Base-by-base conservation (phyloP, 2,888 invertebrate species). In the Dione vanillae region DNA sequence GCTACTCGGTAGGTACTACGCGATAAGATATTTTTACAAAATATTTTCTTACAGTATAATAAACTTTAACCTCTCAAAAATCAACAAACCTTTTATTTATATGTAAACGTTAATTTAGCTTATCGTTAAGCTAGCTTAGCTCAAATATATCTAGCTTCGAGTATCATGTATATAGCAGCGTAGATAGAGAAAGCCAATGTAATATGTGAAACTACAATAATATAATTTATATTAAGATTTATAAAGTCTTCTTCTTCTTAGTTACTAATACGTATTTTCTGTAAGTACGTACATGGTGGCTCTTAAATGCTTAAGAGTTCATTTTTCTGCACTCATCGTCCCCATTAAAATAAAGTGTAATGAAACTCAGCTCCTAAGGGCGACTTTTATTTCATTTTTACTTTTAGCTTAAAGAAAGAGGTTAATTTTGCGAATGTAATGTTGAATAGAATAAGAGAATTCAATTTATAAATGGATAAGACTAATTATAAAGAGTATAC, bases 291-390 rank as follows among this genome's bases (percentile, higher is more conserved):
- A 72, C 74, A 74, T 74, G 74, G 74, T 65, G 51, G 62, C 62
- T 65, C 67, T 61, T 70, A 74, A 65, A 68, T 65, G 69, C 69
- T 70, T 75, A 61, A 75, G 71, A 71, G 70, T 67, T 74, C 68
- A 74, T 70, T 74, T 68, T 65, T 69, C 56, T 66, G 45, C 72
- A 73, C 68, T 70, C 62, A 59, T 62, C 61, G 62, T 67, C 58
- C 70, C 64, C 59, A 73, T 73, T 71, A 73, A 71, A 67, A 71
- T 68, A 65, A 71, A 71, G 40, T 71, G 59, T 65, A 73, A 71
- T 71, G 67, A 62, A 56, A 68, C 49, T 62, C 56, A 56, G 54
- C 62, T 67, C 52, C 62, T 58, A 56, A 59, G 59, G 45, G 47
- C 47, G 45, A 16, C 47, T 67, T 67, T 61, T 62, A 67, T 70